phyloP scores from a whole-genome alignment of 2,113 vertebrate species.

The Zosterops lateralis region DNA sequence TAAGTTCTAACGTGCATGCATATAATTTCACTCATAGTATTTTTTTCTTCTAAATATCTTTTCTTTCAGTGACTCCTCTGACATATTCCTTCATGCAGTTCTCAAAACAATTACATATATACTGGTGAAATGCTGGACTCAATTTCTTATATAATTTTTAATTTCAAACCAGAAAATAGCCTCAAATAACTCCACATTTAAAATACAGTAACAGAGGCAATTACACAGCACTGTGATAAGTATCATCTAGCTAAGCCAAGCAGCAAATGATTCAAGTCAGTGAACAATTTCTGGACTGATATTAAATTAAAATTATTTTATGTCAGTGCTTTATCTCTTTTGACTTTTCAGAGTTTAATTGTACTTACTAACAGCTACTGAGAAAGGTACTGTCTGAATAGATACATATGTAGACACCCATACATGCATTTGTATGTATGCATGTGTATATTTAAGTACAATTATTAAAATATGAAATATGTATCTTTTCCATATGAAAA shows the following conservation, averaged over 20 bases:
- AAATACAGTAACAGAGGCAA: neutral
- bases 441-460: neutral
- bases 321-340: slow-evolving; percentile 17
- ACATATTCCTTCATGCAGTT: neutral
- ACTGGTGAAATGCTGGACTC: neutral
- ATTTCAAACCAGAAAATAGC: neutral
- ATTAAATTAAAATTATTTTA: slow-evolving; percentile 54
- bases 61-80: neutral
- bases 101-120: neutral
- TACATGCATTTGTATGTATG: neutral
- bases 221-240: neutral
- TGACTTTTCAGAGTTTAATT: slow-evolving; percentile 19
- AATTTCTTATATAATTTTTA: neutral
- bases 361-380: slow-evolving; percentile 1
- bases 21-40: neutral
- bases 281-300: slow-evolving; percentile 27
- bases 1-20: neutral
- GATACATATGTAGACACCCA: fast-evolving
- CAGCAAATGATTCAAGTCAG: slow-evolving; percentile 57
- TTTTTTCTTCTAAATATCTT: neutral
- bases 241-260: slow-evolving; percentile 46
- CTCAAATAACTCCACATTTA: neutral
- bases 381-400: neutral
- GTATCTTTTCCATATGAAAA: neutral
- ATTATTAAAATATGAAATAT: neutral